Evolutionary conservation across 2,888 invertebrate species (phyloP).

Genomic region (Agapostemon virescens): DNA sequence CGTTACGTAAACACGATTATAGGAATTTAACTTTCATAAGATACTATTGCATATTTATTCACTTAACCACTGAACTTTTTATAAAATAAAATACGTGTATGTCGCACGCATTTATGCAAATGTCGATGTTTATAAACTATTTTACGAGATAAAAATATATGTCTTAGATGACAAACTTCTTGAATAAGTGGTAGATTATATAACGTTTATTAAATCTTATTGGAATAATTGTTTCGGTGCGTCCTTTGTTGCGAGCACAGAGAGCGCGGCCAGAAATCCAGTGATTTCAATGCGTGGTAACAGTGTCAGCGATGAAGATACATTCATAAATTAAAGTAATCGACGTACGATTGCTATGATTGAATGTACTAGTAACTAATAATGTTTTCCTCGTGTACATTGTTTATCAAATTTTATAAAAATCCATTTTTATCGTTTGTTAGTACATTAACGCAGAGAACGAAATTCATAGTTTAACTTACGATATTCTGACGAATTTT

Average conservation of each 20-base stretch:
- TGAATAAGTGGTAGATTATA: background rate
- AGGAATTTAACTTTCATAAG: too few relatives aligned
- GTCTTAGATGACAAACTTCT: background rate
- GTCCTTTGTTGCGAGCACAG: too few relatives aligned
- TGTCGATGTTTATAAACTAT: background rate
- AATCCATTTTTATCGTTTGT: too few relatives aligned
- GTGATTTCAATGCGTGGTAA: conserved; percentile 13
- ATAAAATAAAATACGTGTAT: too few relatives aligned
- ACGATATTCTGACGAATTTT: too few relatives aligned
- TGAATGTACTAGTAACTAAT: background rate
- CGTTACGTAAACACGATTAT: too few relatives aligned
- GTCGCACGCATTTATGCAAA: too few relatives aligned
- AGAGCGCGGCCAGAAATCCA: background rate
- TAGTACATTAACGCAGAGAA: too few relatives aligned
- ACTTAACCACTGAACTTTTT: background rate
- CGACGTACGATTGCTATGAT: background rate
- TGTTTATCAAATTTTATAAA: too few relatives aligned
- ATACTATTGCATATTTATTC: background rate
- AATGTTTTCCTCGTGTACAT: background rate
- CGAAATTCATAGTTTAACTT: too few relatives aligned
- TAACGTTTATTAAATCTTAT: background rate
- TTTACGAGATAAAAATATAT: background rate
- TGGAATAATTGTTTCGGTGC: background rate
- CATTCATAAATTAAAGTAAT: background rate
- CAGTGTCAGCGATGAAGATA: background rate